Base-by-base conservation (phyloP, 2,888 invertebrate genomes). In the Adineta ricciae region DNA sequence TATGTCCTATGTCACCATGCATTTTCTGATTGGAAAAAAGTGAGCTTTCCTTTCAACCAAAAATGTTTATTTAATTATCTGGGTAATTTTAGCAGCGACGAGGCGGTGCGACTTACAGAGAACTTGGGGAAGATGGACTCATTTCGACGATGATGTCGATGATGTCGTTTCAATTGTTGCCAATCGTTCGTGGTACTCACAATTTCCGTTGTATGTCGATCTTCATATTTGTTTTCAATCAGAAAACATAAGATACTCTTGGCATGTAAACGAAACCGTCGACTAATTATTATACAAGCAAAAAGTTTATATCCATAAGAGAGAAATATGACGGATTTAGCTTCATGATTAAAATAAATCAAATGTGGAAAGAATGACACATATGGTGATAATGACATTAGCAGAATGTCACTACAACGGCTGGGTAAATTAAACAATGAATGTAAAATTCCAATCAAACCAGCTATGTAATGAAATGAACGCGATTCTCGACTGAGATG, bases 221-320 rank as follows among this genome's bases (percentile, higher is more conserved):
- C 64, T 64, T 64, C 41, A 78, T 78, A 78, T 78, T 78, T 78
- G 41, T 36, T 78, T 41, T 78, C 73, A 41, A 78, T 78, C 2
- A 78, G 24, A 41, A 78, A 78, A 78, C 73, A 78, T 78, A 78
- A 9, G 24, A 78, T 24, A 41, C 73, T 78, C 41, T 78, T 78
- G 27, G 73, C 73, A 41, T 78, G 73, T 41, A 9, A 5, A 24
- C 73, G 73, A 78, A 78, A 78, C 38, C 73, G 73, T 78, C 41
- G 73, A 41, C 73, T 41, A 24, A 78, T 41, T 41, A 78, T 24
- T 41, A 78, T 78, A 41, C 73, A 78, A 38, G 41, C 38, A 78
- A 78, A 78, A 36, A 27, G 41, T 78, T 78, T 78, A 41, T 78
- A 78, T 41, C 38, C 41, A 78, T 78, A 21, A 9, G 38, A 41